Evolutionary conservation across 2,797 vertebrate genomes (phyloP).

Genomic region (Podarcis lilfordi): DNA sequence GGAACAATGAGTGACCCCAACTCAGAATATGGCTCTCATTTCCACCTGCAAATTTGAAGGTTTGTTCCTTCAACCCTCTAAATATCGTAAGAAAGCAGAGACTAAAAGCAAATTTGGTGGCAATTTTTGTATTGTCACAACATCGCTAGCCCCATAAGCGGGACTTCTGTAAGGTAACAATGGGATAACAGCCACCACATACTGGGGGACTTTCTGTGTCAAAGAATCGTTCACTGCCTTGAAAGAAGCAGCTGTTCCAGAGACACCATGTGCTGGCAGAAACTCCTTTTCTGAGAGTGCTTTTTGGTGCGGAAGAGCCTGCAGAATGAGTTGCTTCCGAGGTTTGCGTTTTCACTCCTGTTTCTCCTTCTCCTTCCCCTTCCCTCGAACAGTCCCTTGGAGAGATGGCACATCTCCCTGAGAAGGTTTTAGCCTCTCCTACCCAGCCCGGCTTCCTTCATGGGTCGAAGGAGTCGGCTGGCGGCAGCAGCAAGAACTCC

Average conservation of each 20-base stretch:
- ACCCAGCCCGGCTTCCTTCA: conserved; percentile 82
- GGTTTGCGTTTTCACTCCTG: no score
- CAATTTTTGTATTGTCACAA: neutral
- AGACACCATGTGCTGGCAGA: conserved; percentile 45
- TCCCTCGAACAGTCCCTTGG: conserved; percentile 82
- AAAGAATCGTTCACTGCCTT: neutral
- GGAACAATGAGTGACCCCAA: no score
- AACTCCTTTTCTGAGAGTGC: neutral
- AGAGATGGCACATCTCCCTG: conserved; percentile 84
- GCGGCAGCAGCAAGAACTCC: conserved; percentile 91
- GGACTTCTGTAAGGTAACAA: neutral
- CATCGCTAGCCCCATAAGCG: no score
- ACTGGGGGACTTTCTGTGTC: neutral
- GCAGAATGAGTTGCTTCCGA: neutral
- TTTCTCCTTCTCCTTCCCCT: conserved; percentile 4
- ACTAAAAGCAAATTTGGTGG: neutral
- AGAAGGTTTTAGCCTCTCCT: conserved; percentile 80
- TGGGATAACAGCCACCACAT: neutral
- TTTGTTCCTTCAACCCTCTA: neutral
- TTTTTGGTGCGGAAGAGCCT: neutral
- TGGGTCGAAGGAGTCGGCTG: conserved; percentile 83
- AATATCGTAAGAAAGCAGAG: neutral
- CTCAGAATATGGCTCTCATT: no score
- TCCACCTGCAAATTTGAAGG: no score
- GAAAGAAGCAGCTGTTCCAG: conserved; percentile 42